These are phyloP conservation scores for Lerema accius DNA, from an alignment of 1,140 invertebrate genomes.

Conservation along the genomic window DNA sequence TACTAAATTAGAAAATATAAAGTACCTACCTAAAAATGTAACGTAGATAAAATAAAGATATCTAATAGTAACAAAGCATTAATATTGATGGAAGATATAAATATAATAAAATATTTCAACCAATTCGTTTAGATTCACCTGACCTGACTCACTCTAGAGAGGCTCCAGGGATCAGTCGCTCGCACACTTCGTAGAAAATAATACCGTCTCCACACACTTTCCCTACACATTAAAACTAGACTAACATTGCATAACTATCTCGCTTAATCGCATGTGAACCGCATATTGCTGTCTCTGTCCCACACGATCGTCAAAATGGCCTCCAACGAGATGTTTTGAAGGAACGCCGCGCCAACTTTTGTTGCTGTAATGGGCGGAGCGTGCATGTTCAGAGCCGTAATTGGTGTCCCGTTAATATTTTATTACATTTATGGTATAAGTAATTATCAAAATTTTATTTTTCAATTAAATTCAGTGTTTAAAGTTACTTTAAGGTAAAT, in stretches of 20 bases:
- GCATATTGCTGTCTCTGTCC: conserved; percentile 61
- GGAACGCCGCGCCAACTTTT: conserved; percentile 78
- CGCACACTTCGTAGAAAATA: conserved; percentile 28
- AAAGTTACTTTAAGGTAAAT: too few species aligned
- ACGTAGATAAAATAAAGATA: too few species aligned
- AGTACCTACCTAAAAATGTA: too few species aligned
- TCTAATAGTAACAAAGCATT: too few species aligned
- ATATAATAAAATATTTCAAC: not conserved
- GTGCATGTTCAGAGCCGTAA: conserved; percentile 63
- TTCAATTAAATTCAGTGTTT: not conserved
- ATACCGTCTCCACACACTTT: conserved; percentile 58
- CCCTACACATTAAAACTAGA: conserved; percentile 72
- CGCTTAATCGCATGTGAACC: conserved; percentile 66
- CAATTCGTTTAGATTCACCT: not conserved
- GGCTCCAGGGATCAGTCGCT: conserved; percentile 7
- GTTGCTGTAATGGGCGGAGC: conserved; percentile 81
- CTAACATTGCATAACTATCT: conserved; percentile 80
- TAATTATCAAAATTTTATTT: not conserved
- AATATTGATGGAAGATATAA: too few species aligned
- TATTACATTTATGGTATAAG: conserved; percentile 1
- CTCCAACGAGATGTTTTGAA: conserved; percentile 82
- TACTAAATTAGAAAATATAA: too few species aligned
- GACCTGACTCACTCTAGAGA: conserved; percentile 8
- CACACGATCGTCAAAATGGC: conserved; percentile 79
- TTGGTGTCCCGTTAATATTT: conserved; percentile 35